These are phyloP conservation scores for Seriola dumerili DNA, from an alignment of 2,113 vertebrate genomes.

Conservation along the genomic window DNA sequence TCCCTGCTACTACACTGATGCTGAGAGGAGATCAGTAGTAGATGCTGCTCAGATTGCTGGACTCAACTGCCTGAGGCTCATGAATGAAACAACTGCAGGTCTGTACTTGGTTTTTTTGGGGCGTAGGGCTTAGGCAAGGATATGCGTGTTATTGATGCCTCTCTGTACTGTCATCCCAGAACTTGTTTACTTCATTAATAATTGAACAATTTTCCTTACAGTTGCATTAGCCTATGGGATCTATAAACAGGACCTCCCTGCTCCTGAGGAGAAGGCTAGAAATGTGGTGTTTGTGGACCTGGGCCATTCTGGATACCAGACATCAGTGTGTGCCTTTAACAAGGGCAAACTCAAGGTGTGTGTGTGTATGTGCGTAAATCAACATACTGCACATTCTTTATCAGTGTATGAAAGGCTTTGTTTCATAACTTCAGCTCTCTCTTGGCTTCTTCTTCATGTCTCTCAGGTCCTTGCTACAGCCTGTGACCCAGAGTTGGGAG, in stretches of 20 bases:
- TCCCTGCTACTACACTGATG: slow-evolving; percentile 95
- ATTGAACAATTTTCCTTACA: slow-evolving; percentile 56
- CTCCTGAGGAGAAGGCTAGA: slow-evolving; percentile 95
- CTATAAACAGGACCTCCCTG: slow-evolving; percentile 98
- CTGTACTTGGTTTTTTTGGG: slow-evolving; percentile 26
- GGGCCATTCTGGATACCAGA: slow-evolving; percentile 97
- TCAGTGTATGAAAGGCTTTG: not conserved
- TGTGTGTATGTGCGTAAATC: not conserved
- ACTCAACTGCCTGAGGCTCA: slow-evolving; percentile 95
- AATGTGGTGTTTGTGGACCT: slow-evolving; percentile 97
- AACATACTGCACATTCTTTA: not conserved
- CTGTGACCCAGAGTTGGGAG: slow-evolving; percentile 93
- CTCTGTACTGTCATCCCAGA: not conserved
- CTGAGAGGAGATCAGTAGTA: slow-evolving; percentile 95
- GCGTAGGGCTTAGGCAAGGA: not conserved
- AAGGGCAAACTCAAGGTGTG: slow-evolving; percentile 97
- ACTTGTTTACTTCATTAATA: not conserved
- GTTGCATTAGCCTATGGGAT: slow-evolving; percentile 98
- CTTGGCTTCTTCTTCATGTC: slow-evolving; percentile 33
- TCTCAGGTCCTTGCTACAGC: slow-evolving; percentile 92
- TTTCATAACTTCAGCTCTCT: not conserved
- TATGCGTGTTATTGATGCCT: not conserved
- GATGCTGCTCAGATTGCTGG: slow-evolving; percentile 98
- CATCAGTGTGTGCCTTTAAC: slow-evolving; percentile 97
- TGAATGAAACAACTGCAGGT: slow-evolving; percentile 99